Percentiles rank a stretch among this genome's conserved stretches.
These are phyloP conservation scores for Alaudala cheleensis DNA, from an alignment of 2,113 vertebrate genomes.

Conservation along the genomic window DNA sequence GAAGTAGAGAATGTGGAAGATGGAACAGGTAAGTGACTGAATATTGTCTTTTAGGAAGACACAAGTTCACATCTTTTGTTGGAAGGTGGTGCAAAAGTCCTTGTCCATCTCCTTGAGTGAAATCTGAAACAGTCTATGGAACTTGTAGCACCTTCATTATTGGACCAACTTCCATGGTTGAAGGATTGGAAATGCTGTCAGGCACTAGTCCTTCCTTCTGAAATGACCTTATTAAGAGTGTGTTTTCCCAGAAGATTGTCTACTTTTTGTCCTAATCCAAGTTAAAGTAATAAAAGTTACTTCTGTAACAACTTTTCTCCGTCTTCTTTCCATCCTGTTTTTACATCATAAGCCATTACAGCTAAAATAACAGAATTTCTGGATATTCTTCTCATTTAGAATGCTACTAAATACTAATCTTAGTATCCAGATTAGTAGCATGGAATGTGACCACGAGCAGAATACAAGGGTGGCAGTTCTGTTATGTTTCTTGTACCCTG, in stretches of 20 bases:
- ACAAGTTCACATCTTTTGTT: not conserved
- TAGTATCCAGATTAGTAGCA: not conserved
- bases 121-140: not conserved
- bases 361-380: constrained; percentile 28
- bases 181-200: not conserved
- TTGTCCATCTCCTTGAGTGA: not conserved
- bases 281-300: constrained; percentile 5
- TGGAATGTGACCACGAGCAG: not conserved
- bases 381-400: not conserved
- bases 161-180: not conserved
- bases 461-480: not conserved
- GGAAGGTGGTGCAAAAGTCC: not conserved
- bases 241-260: not conserved
- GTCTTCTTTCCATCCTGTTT: not conserved
- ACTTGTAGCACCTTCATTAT: not conserved
- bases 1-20: constrained; percentile 99
- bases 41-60: not conserved
- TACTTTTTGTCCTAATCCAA: constrained; percentile 22
- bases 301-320: not conserved
- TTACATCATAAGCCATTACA: not conserved
- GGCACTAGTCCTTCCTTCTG: not conserved
- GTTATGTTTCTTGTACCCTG: not conserved
- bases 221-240: not conserved
- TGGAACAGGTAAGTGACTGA: constrained; percentile 87
- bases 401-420: not conserved